phyloP scores from a whole-genome alignment of 2,888 invertebrate genomes.

The Agelastica alni region DNA sequence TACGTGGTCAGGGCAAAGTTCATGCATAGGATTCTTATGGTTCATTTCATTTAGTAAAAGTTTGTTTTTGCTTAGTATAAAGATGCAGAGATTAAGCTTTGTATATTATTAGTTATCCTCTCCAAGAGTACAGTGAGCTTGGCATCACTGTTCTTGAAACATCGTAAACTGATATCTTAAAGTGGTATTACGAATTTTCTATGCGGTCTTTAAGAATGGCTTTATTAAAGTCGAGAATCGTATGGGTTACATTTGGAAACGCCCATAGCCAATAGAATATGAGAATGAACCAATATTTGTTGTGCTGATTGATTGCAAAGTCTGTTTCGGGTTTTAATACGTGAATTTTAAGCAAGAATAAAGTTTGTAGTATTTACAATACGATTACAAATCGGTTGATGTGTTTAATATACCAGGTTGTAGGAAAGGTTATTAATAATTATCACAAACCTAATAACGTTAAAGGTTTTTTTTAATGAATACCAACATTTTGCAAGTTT shows the following conservation, averaged over 20 bases:
- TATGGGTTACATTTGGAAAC: conserved; percentile 44
- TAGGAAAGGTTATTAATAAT: no score
- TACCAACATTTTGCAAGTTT: no score
- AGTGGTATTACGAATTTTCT: conserved; percentile 19
- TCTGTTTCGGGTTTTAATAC: conserved; percentile 25
- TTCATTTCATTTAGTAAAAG: no score
- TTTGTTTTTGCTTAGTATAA: no score
- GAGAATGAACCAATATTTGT: conserved; percentile 47
- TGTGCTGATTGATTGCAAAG: conserved; percentile 43
- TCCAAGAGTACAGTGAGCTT: no score
- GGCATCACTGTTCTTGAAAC: neutral
- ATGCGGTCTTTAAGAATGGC: conserved; percentile 19
- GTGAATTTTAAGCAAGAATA: conserved; percentile 28
- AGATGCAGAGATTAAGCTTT: no score
- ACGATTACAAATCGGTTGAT: conserved; percentile 21
- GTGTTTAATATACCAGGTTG: no score
- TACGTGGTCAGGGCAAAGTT: no score
- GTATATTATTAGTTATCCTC: no score
- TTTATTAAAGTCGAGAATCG: conserved; percentile 36
- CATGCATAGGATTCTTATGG: no score
- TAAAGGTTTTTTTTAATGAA: no score
- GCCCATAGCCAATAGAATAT: conserved; percentile 47
- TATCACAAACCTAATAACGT: no score
- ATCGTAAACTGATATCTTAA: conserved; percentile 2
- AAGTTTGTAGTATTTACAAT: conserved; percentile 30